Conservation (phyloP, 2,797 vertebrate genomes). For the Saxicola maurus region DNA sequence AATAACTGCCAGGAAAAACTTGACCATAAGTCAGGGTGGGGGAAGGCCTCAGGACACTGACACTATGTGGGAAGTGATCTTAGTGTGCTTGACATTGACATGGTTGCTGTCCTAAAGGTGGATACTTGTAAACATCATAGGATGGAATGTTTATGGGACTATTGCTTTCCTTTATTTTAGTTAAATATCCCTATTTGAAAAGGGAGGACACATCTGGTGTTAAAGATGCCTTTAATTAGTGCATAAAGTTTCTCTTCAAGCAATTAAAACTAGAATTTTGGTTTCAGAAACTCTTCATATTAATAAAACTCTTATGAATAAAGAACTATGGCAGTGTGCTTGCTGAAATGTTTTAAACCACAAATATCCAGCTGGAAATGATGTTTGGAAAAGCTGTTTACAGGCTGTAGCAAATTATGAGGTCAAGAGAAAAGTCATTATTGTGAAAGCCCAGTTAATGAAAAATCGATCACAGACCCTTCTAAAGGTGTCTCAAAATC, state of each 20-base stretch:
- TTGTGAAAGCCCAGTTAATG: not conserved
- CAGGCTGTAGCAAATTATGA: not conserved
- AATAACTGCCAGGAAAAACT: not conserved
- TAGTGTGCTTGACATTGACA: not conserved
- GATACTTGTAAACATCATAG: not conserved
- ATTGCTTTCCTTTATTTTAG: not conserved
- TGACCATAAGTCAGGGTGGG: not conserved
- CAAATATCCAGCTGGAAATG: not conserved
- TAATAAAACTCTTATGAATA: not conserved
- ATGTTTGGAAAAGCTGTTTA: not conserved
- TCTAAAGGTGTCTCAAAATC: not conserved
- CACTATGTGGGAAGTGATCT: not conserved
- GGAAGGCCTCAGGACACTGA: not conserved
- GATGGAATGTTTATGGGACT: not conserved
- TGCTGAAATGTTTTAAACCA: not conserved
- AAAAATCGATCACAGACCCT: not conserved
- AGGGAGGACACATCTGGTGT: not conserved
- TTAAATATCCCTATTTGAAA: not conserved
- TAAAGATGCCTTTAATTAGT: not conserved
- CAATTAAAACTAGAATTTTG: not conserved
- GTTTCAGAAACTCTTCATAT: not conserved
- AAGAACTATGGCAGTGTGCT: not conserved
- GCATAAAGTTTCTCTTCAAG: not conserved
- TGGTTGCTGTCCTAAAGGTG: not conserved
- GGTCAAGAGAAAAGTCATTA: not conserved